Percentiles rank a stretch among this genome's conserved stretches.
These are phyloP conservation scores for Oxyteleia sp. DNA, from an alignment of 2,888 invertebrate species.

Conservation along the genomic window DNA sequence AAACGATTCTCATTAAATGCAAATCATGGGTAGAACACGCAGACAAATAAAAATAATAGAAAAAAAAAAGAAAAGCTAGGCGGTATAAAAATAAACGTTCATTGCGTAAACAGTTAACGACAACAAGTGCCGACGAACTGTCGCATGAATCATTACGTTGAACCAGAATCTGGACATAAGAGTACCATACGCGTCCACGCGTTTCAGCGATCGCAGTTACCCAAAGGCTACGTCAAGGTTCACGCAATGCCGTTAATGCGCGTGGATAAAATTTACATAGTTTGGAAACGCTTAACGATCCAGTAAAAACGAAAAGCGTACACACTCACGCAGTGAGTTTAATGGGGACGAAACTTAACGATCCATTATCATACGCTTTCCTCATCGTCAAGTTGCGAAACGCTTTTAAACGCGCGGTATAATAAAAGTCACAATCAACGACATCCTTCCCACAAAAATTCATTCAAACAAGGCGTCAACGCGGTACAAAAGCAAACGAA, in stretches of 20 bases:
- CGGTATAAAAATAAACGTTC: constrained; percentile 36
- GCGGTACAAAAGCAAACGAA: constrained; percentile 4
- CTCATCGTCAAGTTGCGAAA: constrained; percentile 3
- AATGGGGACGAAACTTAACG: constrained; percentile 4
- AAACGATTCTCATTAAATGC: constrained; percentile 51
- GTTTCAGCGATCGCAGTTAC: constrained; percentile 26
- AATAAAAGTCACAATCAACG: background rate
- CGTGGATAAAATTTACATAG: background rate
- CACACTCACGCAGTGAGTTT: background rate
- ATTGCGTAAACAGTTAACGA: constrained; percentile 24
- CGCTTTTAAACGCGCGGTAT: background rate
- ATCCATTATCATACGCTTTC: background rate
- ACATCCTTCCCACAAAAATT: constrained; percentile 5
- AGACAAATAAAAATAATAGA: constrained; percentile 23
- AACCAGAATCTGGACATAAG: constrained; percentile 40
- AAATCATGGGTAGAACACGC: constrained; percentile 30
- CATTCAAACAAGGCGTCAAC: background rate
- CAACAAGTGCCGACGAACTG: constrained; percentile 6
- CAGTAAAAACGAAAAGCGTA: background rate
- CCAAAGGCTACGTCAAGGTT: constrained; percentile 2
- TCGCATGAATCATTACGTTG: background rate
- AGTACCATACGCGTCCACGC: constrained; percentile 39
- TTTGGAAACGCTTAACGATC: constrained; percentile 7
- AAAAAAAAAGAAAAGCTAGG: no score
- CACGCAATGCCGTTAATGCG: background rate